These are phyloP conservation scores for Acropora yongei DNA, from an alignment of 64 coral and sea anemone genomes.

Conservation along the genomic window DNA sequence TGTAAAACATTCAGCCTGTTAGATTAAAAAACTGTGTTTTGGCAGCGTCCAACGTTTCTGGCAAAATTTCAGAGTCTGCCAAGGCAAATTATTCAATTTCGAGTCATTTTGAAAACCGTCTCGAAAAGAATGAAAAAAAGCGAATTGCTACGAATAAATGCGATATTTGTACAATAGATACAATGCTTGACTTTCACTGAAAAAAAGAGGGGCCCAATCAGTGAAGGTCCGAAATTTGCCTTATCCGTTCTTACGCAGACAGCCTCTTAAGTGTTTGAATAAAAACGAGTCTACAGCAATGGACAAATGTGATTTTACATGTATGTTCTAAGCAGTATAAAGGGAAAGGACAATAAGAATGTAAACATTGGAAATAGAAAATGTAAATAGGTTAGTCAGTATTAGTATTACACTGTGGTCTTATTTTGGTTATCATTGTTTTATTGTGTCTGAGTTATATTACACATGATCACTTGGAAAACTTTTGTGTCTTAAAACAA, in stretches of 20 bases:
- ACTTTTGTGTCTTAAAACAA: too few relatives aligned
- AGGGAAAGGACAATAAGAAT: too few relatives aligned
- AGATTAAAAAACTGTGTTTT: slow-evolving; percentile 44
- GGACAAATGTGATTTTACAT: not conserved
- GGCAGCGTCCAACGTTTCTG: slow-evolving; percentile 22
- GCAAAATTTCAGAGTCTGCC: slow-evolving; percentile 50
- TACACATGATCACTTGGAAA: too few relatives aligned
- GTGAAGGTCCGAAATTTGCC: slow-evolving; percentile 52
- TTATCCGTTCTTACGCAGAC: slow-evolving; percentile 48
- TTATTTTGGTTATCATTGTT: too few relatives aligned
- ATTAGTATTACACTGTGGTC: too few relatives aligned
- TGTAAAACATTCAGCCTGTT: slow-evolving; percentile 33
- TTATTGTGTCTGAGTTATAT: too few relatives aligned
- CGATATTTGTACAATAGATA: slow-evolving; percentile 49
- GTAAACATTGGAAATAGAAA: too few relatives aligned
- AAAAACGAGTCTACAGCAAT: too few relatives aligned
- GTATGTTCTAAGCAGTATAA: not conserved
- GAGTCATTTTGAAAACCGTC: slow-evolving; percentile 42
- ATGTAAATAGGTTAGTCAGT: too few relatives aligned
- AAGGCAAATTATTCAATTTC: slow-evolving; percentile 43
- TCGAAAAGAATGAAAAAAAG: slow-evolving; percentile 23
- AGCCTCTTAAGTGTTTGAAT: slow-evolving; percentile 18
- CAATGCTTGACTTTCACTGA: slow-evolving; percentile 44
- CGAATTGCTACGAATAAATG: slow-evolving; percentile 57
- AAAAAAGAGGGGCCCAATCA: slow-evolving; percentile 54